These are phyloP conservation scores for Eupsilia transversa DNA, from an alignment of 2,888 invertebrate species.

Conservation along the genomic window DNA sequence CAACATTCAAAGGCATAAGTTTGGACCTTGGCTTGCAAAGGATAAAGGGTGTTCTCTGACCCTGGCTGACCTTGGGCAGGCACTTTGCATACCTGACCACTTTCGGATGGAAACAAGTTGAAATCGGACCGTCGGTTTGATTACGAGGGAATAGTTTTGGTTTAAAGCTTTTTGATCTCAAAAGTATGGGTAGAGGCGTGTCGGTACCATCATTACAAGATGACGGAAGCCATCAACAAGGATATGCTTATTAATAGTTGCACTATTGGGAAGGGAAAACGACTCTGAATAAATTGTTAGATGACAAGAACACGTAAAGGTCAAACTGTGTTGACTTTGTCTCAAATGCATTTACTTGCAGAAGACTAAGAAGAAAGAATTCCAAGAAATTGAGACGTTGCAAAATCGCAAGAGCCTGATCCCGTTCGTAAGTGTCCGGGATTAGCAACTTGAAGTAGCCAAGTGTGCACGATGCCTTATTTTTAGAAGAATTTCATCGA, in stretches of 20 bases:
- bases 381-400: constrained; percentile 5
- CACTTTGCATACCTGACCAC: constrained; percentile 48
- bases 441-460: constrained; percentile 16
- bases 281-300: background rate
- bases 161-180: constrained; percentile 14
- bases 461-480: constrained; percentile 52
- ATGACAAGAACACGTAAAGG: background rate
- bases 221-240: no score
- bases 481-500: constrained; percentile 34
- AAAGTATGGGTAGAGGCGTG: background rate
- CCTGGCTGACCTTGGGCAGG: constrained; percentile 21
- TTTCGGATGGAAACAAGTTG: background rate
- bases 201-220: background rate
- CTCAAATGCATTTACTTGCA: constrained; percentile 25
- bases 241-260: background rate
- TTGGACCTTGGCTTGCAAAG: constrained; percentile 89
- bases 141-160: constrained; percentile 2
- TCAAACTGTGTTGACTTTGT: background rate
- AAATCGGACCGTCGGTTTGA: constrained; percentile 8
- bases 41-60: constrained; percentile 69
- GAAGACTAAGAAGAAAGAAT: background rate
- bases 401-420: background rate
- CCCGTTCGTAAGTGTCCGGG: background rate
- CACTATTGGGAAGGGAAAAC: constrained; percentile 1
- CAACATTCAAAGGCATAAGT: constrained; percentile 89